Evolutionary conservation across 1,140 invertebrate species (phyloP), one percentile per base, ranked within the genome.

Genomic region (Danaus melanippus): DNA sequence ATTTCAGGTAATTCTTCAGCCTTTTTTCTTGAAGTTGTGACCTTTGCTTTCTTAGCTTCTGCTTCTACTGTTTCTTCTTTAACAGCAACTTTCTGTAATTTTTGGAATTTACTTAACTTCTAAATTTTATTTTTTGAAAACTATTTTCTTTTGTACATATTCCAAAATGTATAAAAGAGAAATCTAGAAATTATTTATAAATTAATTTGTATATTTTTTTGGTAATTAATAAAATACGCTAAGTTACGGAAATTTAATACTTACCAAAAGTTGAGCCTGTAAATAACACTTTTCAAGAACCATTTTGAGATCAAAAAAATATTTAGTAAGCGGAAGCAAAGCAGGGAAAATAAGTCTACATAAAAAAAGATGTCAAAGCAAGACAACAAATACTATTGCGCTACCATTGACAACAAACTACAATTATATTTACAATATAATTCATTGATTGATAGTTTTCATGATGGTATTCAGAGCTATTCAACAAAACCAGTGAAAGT

Each of bases 1-100:
- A 94, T 94, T 76, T 93, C 92, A n/a, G 92, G 92, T 50, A 93
- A 86, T 15, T 93, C 89, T 62, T 89, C 92, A 49, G 91, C 92
- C 74, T 85, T 85, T 72, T 85, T 85, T 55, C 79, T 85, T 10
- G 79, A 69, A 10, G 72, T 68, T 10, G 76, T 73, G 5, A 81
- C 66, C 56, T 86, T 86, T 12, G 81, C 82, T 43, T 86, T 86
- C 56, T 86, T 84, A 2, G 64, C 79, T 72, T 83, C 77, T 71
- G 74, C 75, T 59, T 83, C 74, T 6, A 84, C 71, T 41, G 74
- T 74, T 58, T 84, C 76, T 77, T 84, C 71, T 66, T 87, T 81
- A 9, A 79, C 50, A 50, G 74, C 80, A 42, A 79, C 74, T 83
- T 87, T 87, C 84, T 86, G 80, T 66, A 82, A 84, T 32, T 32